These are phyloP conservation scores for Eledone cirrhosa DNA, from an alignment of 2,888 invertebrate species.

Conservation along the genomic window DNA sequence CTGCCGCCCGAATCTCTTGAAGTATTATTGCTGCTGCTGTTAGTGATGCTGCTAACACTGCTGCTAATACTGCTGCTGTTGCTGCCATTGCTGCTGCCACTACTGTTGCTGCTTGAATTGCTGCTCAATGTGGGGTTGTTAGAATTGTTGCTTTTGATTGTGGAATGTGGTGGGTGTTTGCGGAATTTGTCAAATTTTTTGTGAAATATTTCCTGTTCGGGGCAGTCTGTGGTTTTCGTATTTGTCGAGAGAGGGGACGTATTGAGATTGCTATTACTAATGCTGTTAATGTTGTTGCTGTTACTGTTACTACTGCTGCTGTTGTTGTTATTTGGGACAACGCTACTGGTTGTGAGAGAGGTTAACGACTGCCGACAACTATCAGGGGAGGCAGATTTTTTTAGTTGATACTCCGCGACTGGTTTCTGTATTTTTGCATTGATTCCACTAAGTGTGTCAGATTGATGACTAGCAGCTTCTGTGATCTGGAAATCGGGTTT, in stretches of 20 bases:
- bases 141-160: slow-evolving; percentile 7
- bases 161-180: slow-evolving; percentile 41
- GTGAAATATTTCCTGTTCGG: slow-evolving; percentile 37
- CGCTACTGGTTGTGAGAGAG: background rate
- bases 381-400: background rate
- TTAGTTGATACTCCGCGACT: background rate
- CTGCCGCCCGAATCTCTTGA: slow-evolving; percentile 14
- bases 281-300: background rate
- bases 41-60: slow-evolving; percentile 19
- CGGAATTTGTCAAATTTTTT: slow-evolving; percentile 60
- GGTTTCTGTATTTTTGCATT: background rate
- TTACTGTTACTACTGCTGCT: background rate
- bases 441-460: background rate
- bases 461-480: background rate
- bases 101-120: slow-evolving; percentile 23
- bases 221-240: slow-evolving; percentile 12
- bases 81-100: slow-evolving; percentile 26
- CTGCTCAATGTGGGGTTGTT: background rate
- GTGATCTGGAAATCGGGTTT: slow-evolving; percentile 17
- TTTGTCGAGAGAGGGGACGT: background rate
- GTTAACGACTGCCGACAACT: background rate
- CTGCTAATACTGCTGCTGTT: background rate
- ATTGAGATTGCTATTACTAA: background rate
- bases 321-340: background rate
- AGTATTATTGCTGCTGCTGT: slow-evolving; percentile 27